Conservation (phyloP, 1,140 invertebrate species). For the Meloidogyne hapla region DNA sequence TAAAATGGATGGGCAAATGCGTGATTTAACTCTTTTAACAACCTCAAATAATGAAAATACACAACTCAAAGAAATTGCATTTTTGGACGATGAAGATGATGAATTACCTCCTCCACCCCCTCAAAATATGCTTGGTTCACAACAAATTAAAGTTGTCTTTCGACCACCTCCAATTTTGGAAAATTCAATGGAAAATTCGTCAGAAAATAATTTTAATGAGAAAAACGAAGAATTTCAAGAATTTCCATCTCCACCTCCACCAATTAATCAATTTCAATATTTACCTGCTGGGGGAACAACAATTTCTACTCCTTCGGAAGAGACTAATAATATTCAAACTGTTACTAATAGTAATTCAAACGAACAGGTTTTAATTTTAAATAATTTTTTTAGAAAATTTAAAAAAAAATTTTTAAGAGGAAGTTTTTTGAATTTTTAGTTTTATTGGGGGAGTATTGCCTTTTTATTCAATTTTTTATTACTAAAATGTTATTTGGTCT, state of each 20-base stretch:
- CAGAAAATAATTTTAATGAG: constrained; percentile 6
- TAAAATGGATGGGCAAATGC: background rate
- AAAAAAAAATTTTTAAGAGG: too few relatives aligned
- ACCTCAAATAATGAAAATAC: background rate
- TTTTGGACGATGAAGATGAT: constrained; percentile 43
- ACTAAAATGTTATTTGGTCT: too few relatives aligned
- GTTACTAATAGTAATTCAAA: background rate
- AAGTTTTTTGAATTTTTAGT: too few relatives aligned
- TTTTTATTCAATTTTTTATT: too few relatives aligned
- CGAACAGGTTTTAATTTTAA: background rate
- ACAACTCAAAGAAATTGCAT: background rate
- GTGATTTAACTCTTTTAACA: background rate
- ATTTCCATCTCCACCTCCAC: background rate
- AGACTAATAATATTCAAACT: background rate
- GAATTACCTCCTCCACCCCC: constrained; percentile 47
- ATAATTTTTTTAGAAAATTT: background rate
- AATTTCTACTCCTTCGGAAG: background rate
- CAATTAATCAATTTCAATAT: constrained; percentile 5
- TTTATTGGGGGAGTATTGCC: too few relatives aligned
- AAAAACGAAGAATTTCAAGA: background rate
- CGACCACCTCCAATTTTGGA: constrained; percentile 12
- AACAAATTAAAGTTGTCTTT: constrained; percentile 11
- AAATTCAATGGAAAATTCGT: background rate
- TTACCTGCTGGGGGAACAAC: constrained; percentile 8
- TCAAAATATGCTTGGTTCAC: constrained; percentile 3